Conservation (phyloP, 2,888 invertebrate species). For the Cyclophora albipunctata region DNA sequence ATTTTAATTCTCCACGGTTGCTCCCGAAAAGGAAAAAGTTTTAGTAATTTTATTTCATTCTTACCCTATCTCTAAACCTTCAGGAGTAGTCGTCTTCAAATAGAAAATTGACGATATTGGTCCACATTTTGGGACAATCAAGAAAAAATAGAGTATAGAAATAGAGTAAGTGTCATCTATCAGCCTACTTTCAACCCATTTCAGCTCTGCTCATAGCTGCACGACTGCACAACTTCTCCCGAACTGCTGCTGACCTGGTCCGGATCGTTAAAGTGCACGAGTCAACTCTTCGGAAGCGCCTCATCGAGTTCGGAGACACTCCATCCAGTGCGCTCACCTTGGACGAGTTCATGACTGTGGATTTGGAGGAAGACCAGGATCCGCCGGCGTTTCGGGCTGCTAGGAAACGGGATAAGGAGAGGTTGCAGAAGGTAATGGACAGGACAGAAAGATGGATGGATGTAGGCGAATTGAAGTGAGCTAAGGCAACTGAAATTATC, state of each 20-base stretch:
- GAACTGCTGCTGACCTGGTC: slow-evolving; percentile 90
- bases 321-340: slow-evolving; percentile 95
- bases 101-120: too few relatives aligned
- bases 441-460: neutral
- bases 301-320: slow-evolving; percentile 97
- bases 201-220: slow-evolving; percentile 95
- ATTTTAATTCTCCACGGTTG: too few relatives aligned
- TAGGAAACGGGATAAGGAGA: slow-evolving; percentile 89
- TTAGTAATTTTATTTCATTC: too few relatives aligned
- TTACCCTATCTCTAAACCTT: too few relatives aligned
- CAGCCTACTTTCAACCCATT: slow-evolving; percentile 10
- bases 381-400: slow-evolving; percentile 96
- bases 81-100: too few relatives aligned
- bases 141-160: too few relatives aligned
- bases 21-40: too few relatives aligned
- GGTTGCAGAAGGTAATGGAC: slow-evolving; percentile 81
- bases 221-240: slow-evolving; percentile 92
- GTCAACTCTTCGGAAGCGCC: slow-evolving; percentile 90
- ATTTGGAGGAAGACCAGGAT: slow-evolving; percentile 96
- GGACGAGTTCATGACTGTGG: slow-evolving; percentile 97
- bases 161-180: too few relatives aligned
- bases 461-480: neutral
- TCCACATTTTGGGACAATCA: too few relatives aligned
- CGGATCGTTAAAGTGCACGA: slow-evolving; percentile 97
- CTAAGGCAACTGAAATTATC: too few relatives aligned